phyloP scores from a whole-genome alignment of 23 tunicate genomes.

The Trididemnum clinides region DNA sequence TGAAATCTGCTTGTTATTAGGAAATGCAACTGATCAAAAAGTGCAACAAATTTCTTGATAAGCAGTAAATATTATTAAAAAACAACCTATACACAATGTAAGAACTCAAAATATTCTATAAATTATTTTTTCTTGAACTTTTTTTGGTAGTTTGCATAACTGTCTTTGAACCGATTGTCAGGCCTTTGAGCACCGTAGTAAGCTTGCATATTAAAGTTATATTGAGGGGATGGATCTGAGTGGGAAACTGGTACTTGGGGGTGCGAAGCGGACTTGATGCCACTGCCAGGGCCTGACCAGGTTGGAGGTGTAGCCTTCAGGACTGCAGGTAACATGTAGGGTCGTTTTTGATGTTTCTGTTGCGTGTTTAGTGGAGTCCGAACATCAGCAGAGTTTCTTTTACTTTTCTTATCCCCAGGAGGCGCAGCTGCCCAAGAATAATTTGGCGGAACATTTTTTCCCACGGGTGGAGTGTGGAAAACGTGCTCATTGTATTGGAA shows the following conservation, averaged over 20 bases:
- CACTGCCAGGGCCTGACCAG: background rate
- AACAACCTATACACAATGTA: no score
- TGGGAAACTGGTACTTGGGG: no score
- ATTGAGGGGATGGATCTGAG: no score
- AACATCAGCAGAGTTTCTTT: background rate
- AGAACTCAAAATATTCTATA: no score
- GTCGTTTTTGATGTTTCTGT: background rate
- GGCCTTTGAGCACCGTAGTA: background rate
- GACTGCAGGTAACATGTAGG: constrained; percentile 9
- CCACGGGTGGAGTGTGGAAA: background rate
- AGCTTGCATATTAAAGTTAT: background rate
- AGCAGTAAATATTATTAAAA: no score
- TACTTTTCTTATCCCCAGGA: background rate
- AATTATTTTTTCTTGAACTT: background rate
- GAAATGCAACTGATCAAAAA: no score
- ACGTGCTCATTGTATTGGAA: background rate
- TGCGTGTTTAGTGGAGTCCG: background rate
- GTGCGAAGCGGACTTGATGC: background rate
- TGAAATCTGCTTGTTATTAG: no score
- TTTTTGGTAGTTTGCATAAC: constrained; percentile 16
- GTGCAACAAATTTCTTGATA: no score
- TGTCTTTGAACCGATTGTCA: background rate
- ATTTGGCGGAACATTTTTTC: background rate
- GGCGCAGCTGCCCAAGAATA: background rate
- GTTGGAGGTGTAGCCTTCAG: background rate